Evolutionary conservation across 2,797 vertebrate species (phyloP), one percentile per base, ranked within the genome.

Genomic region (Sorex maritimensis): DNA sequence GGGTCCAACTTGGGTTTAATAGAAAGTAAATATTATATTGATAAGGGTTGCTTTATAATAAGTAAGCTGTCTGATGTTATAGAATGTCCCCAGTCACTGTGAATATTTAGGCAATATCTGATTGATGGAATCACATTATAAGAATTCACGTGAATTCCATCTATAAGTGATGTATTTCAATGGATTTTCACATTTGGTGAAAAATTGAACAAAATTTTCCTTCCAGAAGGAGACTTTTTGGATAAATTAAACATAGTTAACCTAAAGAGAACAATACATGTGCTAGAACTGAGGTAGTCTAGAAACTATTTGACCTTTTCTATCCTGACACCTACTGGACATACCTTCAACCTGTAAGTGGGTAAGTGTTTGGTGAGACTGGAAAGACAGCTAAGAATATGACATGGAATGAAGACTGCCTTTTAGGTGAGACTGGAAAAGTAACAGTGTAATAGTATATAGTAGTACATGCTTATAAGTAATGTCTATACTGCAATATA

Each of bases 301-400:
- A 26, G 52, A 74, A 83, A 65, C 63, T 23, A 28, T 81, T 83
- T 80, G 77, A 49, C 71, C 7, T 86, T 92, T 96, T 93, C 86
- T 83, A 21, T 89, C 58, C 26, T 86, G 71, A 95, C 23, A 77
- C 30, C 69, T 93, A 55, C 17, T 86, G 52, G 72, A 7, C n/a
- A n/a, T 8, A 52, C 30, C 38, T 65, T 2, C 30, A 30, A 13
- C 83, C 83, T 80, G 21, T 86, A 75, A 71, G 49, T 38, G 49
- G 58, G 41, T 21, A 61, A 15, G 58, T 61, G 17, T 61, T 61
- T 61, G 58, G 81, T 83, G 46, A 46, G 11, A 82, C 11, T 23
- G 68, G 63, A 80, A 86, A 77, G 77, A 44, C 41, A 77, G 41
- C 41, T 44, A 5, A 44, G 41, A 44, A 44, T 44, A 44, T 44